Evolutionary conservation across 2,797 vertebrate genomes (phyloP).

Genomic region (Knipowitschia caucasica): DNA sequence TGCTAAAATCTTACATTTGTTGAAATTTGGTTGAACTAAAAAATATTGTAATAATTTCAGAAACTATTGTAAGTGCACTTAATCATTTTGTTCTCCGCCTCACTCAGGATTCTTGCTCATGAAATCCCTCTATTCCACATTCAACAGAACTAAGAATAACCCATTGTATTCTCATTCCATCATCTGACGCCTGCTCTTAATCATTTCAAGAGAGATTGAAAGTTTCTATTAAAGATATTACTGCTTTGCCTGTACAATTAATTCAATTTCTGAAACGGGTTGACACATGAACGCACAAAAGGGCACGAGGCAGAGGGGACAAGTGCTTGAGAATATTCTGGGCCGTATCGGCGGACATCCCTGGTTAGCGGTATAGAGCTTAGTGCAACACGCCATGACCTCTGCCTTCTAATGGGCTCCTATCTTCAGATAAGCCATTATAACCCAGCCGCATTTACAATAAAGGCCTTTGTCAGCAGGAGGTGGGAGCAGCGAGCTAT

Average conservation of each 20-base stretch:
- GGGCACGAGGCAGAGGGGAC: too few relatives aligned
- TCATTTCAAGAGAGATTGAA: too few relatives aligned
- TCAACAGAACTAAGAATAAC: background rate
- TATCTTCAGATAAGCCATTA: slow-evolving; percentile 59
- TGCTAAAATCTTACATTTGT: too few relatives aligned
- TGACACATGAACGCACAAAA: too few relatives aligned
- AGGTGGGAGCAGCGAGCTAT: slow-evolving; percentile 53
- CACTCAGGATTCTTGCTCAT: background rate
- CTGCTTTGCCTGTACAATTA: too few relatives aligned
- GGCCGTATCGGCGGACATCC: background rate
- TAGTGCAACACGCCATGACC: slow-evolving; percentile 1
- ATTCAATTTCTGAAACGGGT: too few relatives aligned
- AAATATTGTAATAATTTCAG: too few relatives aligned
- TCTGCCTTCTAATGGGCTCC: slow-evolving; percentile 36
- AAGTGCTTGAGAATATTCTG: too few relatives aligned
- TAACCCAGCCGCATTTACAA: slow-evolving; percentile 43
- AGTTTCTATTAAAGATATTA: background rate
- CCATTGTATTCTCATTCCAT: background rate
- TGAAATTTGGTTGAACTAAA: too few relatives aligned
- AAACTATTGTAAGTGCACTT: background rate
- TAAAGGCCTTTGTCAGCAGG: slow-evolving; percentile 56
- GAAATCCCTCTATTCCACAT: background rate
- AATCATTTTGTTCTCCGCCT: background rate
- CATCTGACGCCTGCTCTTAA: background rate
- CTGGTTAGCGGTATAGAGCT: background rate